A percentile compares a stretch with the other conserved stretches of the same genome.
phyloP scores from a whole-genome alignment of 2,797 vertebrate species.

The Sciaenops ocellatus region DNA sequence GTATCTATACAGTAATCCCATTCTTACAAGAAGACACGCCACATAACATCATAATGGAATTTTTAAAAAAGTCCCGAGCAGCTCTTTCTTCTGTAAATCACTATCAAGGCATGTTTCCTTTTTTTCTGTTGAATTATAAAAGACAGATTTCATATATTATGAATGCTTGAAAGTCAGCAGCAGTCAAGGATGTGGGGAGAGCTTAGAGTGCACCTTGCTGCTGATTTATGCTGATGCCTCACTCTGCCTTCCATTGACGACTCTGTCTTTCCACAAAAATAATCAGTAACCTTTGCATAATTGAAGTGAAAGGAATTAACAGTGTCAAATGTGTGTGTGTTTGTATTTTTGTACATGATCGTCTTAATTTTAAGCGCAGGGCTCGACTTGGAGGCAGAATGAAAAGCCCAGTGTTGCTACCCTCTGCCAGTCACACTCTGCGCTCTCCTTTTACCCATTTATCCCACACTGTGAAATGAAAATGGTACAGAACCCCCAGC shows the following conservation, averaged over 20 bases:
- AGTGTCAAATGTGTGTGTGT: conserved; percentile 26
- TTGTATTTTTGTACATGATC: conserved; percentile 32
- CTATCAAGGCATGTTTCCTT: conserved; percentile 70
- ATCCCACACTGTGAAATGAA: conserved; percentile 63
- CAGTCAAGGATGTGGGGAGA: conserved; percentile 63
- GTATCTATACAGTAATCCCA: conserved; percentile 15
- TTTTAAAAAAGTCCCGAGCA: conserved; percentile 5
- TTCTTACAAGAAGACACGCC: conserved; percentile 33
- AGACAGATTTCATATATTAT: conserved; percentile 79
- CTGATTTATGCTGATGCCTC: conserved; percentile 64
- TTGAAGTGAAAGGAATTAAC: conserved; percentile 44
- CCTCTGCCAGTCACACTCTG: conserved; percentile 23
- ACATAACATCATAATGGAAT: conserved; percentile 41
- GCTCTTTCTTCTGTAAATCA: conserved; percentile 62
- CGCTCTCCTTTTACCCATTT: conserved; percentile 45
- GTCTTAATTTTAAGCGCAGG: conserved; percentile 44
- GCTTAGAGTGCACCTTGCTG: conserved; percentile 55
- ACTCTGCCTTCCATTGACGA: conserved; percentile 41
- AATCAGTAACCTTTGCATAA: conserved; percentile 46
- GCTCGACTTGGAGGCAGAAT: conserved; percentile 30
- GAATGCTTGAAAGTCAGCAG: conserved; percentile 74
- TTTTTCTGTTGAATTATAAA: conserved; percentile 80
- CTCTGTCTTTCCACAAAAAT: conserved; percentile 40
- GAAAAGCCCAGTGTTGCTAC: conserved; percentile 19
- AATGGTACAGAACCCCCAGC: conserved; percentile 37